Percentiles rank a stretch among this genome's conserved stretches.
phyloP scores from a whole-genome alignment of 2,113 vertebrate genomes.

The Coturnix japonica region DNA sequence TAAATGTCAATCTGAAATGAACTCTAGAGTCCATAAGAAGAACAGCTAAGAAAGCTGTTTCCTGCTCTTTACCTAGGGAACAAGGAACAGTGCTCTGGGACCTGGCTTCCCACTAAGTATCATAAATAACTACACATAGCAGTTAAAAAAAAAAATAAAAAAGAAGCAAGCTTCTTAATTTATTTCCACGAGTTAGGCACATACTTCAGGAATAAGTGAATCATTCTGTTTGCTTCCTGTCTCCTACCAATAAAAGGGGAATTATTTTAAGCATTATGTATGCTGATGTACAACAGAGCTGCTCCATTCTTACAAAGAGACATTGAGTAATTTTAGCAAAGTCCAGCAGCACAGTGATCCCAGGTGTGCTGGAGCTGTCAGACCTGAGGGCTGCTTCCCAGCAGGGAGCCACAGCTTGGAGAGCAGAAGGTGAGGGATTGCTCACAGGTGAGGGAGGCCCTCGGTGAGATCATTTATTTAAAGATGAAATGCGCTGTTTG shows the following conservation, averaged over 20 bases:
- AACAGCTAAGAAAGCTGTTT: constrained; percentile 31
- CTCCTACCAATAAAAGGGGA: constrained; percentile 26
- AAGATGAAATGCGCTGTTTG: accelerated
- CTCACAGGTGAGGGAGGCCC: background rate
- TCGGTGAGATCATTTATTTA: background rate
- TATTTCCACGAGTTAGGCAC: constrained; percentile 48
- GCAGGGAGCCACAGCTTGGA: background rate
- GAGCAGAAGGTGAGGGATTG: background rate
- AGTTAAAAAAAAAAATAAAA: background rate
- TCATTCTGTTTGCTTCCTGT: constrained; percentile 45
- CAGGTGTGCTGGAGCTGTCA: background rate
- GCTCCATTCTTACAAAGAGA: background rate
- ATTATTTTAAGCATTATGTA: background rate
- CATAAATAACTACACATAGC: constrained; percentile 18
- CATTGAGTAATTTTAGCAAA: background rate
- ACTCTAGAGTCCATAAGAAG: background rate
- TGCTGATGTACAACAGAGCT: background rate
- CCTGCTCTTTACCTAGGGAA: constrained; percentile 32
- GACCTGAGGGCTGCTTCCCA: background rate
- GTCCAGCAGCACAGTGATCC: background rate
- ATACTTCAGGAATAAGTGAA: constrained; percentile 41
- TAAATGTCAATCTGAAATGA: background rate
- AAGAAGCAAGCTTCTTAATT: background rate
- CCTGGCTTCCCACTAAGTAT: background rate
- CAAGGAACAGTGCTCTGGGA: background rate